phyloP scores from a whole-genome alignment of 2,888 invertebrate genomes.

The Hecatera dysodea region DNA sequence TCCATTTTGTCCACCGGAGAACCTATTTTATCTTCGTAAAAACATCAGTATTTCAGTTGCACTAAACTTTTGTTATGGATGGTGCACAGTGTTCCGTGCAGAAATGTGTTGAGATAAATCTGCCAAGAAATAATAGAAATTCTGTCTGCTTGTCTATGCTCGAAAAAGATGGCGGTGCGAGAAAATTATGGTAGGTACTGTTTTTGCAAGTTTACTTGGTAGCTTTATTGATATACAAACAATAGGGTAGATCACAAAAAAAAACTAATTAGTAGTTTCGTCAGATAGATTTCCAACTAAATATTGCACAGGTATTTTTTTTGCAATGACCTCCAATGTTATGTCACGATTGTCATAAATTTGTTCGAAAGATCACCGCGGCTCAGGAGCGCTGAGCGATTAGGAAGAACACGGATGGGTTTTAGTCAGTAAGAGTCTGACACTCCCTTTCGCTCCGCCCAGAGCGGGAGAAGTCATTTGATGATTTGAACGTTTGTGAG shows the following conservation, averaged over 20 bases:
- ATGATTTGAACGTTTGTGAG: no score
- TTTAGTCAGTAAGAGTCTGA: no score
- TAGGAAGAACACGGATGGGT: no score
- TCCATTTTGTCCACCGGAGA: background rate
- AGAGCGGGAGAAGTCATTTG: no score
- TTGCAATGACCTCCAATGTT: no score
- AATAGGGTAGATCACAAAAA: background rate
- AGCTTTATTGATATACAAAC: background rate
- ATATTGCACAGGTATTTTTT: no score
- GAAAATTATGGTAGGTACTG: background rate
- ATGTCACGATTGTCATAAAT: no score
- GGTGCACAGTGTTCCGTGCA: conserved; percentile 12
- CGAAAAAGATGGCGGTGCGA: conserved; percentile 9
- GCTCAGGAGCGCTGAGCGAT: no score
- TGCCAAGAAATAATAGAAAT: conserved; percentile 40
- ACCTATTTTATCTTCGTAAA: background rate
- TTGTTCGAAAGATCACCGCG: no score
- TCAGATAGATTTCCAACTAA: no score
- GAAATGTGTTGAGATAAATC: conserved; percentile 47
- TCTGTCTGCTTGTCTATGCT: conserved; percentile 15
- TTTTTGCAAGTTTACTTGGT: background rate
- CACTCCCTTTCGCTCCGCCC: no score
- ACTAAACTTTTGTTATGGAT: background rate
- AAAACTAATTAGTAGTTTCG: no score
- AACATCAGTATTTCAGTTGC: conserved; percentile 8